Percentiles rank a stretch among this genome's conserved stretches.
These are phyloP conservation scores for Tenodera sinensis DNA, from an alignment of 2,888 invertebrate genomes.

Conservation along the genomic window DNA sequence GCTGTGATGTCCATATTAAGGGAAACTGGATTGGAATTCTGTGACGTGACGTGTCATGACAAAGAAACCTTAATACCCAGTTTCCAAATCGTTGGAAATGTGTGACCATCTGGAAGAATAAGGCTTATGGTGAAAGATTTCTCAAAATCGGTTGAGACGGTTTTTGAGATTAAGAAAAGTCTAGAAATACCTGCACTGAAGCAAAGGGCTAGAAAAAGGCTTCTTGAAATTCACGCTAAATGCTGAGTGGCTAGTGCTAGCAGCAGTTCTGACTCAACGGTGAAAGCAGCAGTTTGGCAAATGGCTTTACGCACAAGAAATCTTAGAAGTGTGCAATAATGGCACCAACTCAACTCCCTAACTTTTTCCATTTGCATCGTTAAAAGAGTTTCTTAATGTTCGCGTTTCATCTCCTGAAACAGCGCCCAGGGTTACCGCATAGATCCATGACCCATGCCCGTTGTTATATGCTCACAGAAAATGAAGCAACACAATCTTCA, in stretches of 20 bases:
- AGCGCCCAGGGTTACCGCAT: not conserved
- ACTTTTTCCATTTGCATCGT: not conserved
- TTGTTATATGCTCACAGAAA: too few relatives aligned
- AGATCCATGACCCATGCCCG: too few relatives aligned
- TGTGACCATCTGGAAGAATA: too few relatives aligned
- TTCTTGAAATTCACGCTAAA: not conserved
- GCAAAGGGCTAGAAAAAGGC: not conserved
- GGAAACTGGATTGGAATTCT: too few relatives aligned
- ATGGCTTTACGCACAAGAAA: not conserved
- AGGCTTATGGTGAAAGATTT: too few relatives aligned
- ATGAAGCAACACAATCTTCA: not conserved
- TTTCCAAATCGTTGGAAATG: too few relatives aligned
- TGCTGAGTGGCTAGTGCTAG: not conserved
- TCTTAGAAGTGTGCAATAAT: not conserved
- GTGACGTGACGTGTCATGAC: too few relatives aligned
- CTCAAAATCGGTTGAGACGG: too few relatives aligned
- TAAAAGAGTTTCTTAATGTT: not conserved
- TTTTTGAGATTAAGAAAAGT: too few relatives aligned
- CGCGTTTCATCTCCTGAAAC: not conserved
- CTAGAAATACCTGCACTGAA: not conserved
- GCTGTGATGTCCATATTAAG: too few relatives aligned
- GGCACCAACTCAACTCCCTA: not conserved
- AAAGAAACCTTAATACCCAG: too few relatives aligned
- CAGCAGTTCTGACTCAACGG: not conserved
- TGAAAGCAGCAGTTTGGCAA: not conserved